phyloP scores from a whole-genome alignment of 1,140 invertebrate species.

The Drosophila pruinosa region DNA sequence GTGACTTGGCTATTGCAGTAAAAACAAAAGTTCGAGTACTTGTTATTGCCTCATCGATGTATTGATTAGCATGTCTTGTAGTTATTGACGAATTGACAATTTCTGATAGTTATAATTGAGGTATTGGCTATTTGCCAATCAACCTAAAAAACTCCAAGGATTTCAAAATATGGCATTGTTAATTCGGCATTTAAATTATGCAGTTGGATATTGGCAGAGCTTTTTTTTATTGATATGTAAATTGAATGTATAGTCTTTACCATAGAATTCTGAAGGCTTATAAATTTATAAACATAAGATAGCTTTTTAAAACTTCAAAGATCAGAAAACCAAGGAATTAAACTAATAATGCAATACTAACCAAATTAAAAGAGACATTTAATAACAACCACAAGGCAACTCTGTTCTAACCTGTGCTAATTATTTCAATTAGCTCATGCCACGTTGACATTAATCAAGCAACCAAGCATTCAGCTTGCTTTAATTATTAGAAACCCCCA shows the following conservation, averaged over 20 bases:
- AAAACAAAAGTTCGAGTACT: neutral
- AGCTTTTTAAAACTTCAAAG: too few relatives aligned
- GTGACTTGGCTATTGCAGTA: neutral
- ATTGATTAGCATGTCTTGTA: constrained; percentile 33
- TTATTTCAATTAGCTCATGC: constrained; percentile 8
- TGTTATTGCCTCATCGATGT: constrained; percentile 23
- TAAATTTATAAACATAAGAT: too few relatives aligned
- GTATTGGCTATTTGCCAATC: neutral
- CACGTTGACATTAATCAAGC: constrained; percentile 5
- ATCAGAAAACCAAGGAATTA: too few relatives aligned
- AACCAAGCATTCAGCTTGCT: constrained; percentile 12
- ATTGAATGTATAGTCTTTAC: too few relatives aligned
- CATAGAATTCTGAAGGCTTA: too few relatives aligned
- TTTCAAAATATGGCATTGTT: neutral
- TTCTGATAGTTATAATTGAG: neutral
- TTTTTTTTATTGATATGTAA: neutral
- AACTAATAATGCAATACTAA: neutral
- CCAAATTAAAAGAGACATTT: neutral
- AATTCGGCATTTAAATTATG: neutral
- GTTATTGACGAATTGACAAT: neutral
- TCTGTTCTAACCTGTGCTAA: neutral
- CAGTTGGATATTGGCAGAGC: neutral
- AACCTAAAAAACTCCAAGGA: neutral
- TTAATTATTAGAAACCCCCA: constrained; percentile 29
- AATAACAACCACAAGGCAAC: too few relatives aligned